Evolutionary conservation across 2,888 invertebrate species (phyloP), one percentile per base, ranked within the genome.

Genomic region (Glaucopsyche alexis): DNA sequence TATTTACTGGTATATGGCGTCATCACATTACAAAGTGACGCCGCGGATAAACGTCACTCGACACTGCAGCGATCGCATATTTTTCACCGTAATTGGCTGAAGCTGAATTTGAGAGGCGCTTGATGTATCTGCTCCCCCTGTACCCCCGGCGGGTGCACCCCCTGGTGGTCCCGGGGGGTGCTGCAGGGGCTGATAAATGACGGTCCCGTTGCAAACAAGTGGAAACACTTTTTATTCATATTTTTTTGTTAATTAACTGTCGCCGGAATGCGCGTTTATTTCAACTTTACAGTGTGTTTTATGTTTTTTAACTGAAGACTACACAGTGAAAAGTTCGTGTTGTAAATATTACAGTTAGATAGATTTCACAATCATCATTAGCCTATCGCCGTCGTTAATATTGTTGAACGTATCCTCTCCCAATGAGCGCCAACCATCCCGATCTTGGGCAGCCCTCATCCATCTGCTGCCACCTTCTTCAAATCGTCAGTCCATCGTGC

Each of bases 61-160:
- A 69, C 19, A 82, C 81, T 81, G 77, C 76, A 76, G 72, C 83
- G 83, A 81, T 77, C 79, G 80, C 78, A 78, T 82, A 89, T 88
- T 87, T 89, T 86, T 89, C 89, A 88, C 78, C 80, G 81, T 90
- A 89, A 90, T 89, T 89, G 88, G 88, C 83, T 79, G 78, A 77
- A 81, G 80, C 76, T 78, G 84, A 86, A 88, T 87, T 86, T 84
- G 88, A 89, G 87, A 84, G 81, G 80, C 80, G 84, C 81, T 81
- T 79, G 80, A 83, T 82, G 84, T 84, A 81, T 81, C 81, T 42
- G 42, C 42, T 42, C 42, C 42, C 42, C 42, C 8, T 7, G 42
- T 7, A 77, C 79, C 38, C 50, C 50, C 38, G 2, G 2, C 3
- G 29, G 29, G 38, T 77, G 75, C 76, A 38, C 60, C 29, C 60